Conservation (phyloP, 2,888 invertebrate genomes). For the Epistrophella euchroma region DNA sequence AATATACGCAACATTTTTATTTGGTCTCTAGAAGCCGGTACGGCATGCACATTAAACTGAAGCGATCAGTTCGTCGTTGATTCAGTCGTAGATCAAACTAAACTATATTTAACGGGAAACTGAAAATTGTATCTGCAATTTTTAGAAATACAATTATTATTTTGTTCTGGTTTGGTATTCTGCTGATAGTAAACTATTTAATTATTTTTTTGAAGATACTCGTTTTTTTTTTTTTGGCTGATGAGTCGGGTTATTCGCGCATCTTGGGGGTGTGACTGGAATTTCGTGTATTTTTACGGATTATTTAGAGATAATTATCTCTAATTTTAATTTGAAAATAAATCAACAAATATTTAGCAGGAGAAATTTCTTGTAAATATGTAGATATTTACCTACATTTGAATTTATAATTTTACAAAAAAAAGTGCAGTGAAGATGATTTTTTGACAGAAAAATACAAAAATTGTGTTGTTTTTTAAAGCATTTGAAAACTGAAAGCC, state of each 20-base stretch:
- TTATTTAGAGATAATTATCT: background rate
- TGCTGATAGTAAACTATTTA: conserved; percentile 1
- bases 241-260: conserved; percentile 27
- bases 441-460: conserved; percentile 1
- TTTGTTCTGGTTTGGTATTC: background rate
- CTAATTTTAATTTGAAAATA: conserved; percentile 25
- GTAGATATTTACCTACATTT: conserved; percentile 6
- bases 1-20: conserved; percentile 17
- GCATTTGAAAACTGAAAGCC: conserved; percentile 20
- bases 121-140: conserved; percentile 16
- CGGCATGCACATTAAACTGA: conserved; percentile 43
- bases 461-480: conserved; percentile 10
- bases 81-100: conserved; percentile 70
- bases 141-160: background rate
- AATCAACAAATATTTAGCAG: conserved; percentile 49
- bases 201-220: conserved; percentile 27
- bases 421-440: conserved; percentile 45
- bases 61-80: conserved; percentile 52
- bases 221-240: conserved; percentile 7
- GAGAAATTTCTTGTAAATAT: conserved; percentile 20
- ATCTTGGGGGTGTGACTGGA: conserved; percentile 50
- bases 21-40: conserved; percentile 21
- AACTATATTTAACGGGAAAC: conserved; percentile 62
- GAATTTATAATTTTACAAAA: conserved; percentile 13
- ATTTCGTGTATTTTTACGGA: background rate